phyloP scores from a whole-genome alignment of 1,140 invertebrate genomes.

The Panagrolaimus sp. region DNA sequence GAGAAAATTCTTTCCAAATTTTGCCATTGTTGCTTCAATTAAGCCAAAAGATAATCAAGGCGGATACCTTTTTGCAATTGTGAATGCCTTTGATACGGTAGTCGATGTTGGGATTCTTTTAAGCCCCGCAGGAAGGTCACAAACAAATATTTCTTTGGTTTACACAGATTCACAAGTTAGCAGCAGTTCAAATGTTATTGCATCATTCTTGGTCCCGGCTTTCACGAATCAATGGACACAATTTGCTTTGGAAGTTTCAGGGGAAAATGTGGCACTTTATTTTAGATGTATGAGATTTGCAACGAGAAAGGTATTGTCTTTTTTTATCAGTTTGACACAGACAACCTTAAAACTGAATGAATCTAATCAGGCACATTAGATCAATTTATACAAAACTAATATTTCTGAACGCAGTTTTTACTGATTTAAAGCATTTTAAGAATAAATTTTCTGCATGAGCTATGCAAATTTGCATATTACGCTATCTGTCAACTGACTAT shows the following conservation, averaged over 20 bases:
- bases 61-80: slow-evolving; percentile 84
- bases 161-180: slow-evolving; percentile 74
- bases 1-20: slow-evolving; percentile 76
- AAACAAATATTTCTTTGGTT: slow-evolving; percentile 71
- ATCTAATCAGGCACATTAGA: slow-evolving; percentile 75
- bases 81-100: slow-evolving; percentile 81
- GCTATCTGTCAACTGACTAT: too few species aligned
- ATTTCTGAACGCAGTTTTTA: slow-evolving; percentile 79
- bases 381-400: slow-evolving; percentile 83
- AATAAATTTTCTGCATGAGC: slow-evolving; percentile 66
- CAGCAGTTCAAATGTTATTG: slow-evolving; percentile 62
- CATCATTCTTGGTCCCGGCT: slow-evolving; percentile 73
- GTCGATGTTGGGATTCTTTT: slow-evolving; percentile 63
- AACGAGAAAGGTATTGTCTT: slow-evolving; percentile 59
- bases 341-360: slow-evolving; percentile 66
- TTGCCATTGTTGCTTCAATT: slow-evolving; percentile 75
- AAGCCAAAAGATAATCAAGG: slow-evolving; percentile 68
- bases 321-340: too few species aligned
- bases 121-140: slow-evolving; percentile 42
- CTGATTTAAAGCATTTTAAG: slow-evolving; percentile 76
- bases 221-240: slow-evolving; percentile 75
- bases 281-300: slow-evolving; percentile 76
- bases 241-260: slow-evolving; percentile 66
- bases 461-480: too few species aligned
- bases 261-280: slow-evolving; percentile 73